Conservation (phyloP, 92 coral and sea anemone species). For the Porites evermanni region DNA sequence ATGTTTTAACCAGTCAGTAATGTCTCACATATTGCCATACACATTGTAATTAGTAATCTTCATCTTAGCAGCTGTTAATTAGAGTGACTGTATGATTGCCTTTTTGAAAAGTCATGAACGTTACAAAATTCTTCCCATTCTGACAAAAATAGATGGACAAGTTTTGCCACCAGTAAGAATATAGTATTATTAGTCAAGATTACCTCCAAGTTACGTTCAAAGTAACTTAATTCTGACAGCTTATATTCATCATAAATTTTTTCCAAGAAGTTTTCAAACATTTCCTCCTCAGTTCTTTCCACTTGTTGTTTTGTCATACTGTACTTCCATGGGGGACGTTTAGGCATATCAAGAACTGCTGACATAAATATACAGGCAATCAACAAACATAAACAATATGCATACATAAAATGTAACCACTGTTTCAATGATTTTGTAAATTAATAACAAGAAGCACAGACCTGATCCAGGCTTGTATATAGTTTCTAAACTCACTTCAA, state of each 20-base stretch:
- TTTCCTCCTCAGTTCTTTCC: conserved; percentile 77
- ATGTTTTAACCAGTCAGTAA: no score
- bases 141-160: no score
- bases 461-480: conserved; percentile 96
- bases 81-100: no score
- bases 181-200: not conserved
- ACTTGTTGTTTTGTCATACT: conserved; percentile 90
- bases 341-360: conserved; percentile 93
- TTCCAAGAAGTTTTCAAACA: conserved; percentile 80
- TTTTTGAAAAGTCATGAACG: no score
- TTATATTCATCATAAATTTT: conserved; percentile 70
- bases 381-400: no score
- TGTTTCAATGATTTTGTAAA: not conserved
- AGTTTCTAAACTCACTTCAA: conserved; percentile 86
- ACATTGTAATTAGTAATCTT: no score
- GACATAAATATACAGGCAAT: not conserved
- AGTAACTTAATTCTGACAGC: conserved; percentile 86
- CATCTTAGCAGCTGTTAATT: no score
- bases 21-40: no score
- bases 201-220: conserved; percentile 98
- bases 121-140: no score
- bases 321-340: conserved; percentile 92
- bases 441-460: not conserved
- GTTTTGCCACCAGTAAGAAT: not conserved
- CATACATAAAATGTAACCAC: no score